Conservation (phyloP, 1,140 invertebrate genomes). For the Nomia melanderi region DNA sequence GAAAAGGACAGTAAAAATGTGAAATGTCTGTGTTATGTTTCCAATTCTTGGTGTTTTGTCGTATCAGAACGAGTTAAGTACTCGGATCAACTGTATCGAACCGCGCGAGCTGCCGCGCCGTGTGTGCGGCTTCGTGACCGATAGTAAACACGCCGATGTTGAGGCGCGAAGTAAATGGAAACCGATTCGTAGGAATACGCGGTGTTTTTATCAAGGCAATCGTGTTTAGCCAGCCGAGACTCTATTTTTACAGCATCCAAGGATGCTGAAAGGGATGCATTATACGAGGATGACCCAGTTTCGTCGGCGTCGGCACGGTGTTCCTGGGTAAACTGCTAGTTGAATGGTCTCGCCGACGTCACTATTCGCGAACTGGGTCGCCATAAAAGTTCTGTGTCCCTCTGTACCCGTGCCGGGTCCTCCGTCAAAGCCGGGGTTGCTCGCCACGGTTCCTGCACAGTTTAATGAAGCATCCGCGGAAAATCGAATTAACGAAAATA, state of each 20-base stretch:
- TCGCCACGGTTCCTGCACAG: neutral
- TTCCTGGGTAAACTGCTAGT: slow-evolving; percentile 33
- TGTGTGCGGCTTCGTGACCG: neutral
- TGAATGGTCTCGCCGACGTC: slow-evolving; percentile 51
- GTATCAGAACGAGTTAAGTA: too few species aligned
- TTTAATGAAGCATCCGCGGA: neutral
- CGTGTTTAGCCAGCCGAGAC: slow-evolving; percentile 12
- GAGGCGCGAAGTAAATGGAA: neutral
- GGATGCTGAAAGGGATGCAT: slow-evolving; percentile 45
- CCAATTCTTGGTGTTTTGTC: too few species aligned
- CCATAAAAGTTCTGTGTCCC: slow-evolving; percentile 30
- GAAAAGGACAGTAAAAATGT: too few species aligned
- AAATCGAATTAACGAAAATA: slow-evolving; percentile 27
- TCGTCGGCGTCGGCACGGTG: slow-evolving; percentile 26
- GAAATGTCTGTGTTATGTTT: too few species aligned
- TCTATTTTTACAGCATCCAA: slow-evolving; percentile 37
- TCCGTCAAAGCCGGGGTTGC: neutral
- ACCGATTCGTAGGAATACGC: neutral
- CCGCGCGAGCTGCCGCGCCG: too few species aligned
- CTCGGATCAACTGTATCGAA: too few species aligned
- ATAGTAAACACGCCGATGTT: too few species aligned
- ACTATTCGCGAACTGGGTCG: slow-evolving; percentile 46
- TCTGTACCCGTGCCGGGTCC: slow-evolving; percentile 5
- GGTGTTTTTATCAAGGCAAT: slow-evolving; percentile 8
- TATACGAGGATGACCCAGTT: slow-evolving; percentile 65